Conservation (phyloP, 2,113 vertebrate species). For the Plestiodon gilberti region DNA sequence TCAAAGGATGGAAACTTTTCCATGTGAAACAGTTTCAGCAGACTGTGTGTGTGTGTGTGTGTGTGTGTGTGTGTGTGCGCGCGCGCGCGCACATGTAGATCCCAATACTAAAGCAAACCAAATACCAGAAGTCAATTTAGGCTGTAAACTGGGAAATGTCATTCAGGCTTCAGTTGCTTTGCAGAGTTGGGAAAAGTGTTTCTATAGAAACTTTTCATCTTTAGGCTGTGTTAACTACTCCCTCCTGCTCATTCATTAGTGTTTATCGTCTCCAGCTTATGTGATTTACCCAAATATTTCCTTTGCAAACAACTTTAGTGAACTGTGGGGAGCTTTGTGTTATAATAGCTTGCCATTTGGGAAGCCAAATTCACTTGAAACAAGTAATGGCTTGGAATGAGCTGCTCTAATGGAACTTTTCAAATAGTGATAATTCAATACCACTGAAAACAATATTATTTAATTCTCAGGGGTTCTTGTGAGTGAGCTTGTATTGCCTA, state of each 20-base stretch:
- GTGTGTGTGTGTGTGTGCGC: no score
- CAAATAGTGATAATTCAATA: not conserved
- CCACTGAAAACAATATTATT: conserved; percentile 21
- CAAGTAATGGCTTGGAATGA: conserved; percentile 27
- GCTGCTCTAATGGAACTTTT: not conserved
- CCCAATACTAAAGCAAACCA: conserved; percentile 47
- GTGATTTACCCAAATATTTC: conserved; percentile 2
- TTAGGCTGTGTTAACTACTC: conserved; percentile 41
- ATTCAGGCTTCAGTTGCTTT: conserved; percentile 14
- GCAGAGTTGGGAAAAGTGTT: conserved; percentile 26
- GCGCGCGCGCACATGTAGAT: no score
- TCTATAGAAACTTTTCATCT: conserved; percentile 20
- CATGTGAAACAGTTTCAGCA: conserved; percentile 29
- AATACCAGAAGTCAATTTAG: conserved; percentile 24
- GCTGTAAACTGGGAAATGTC: conserved; percentile 32
- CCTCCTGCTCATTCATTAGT: not conserved
- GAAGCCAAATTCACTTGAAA: conserved; percentile 22
- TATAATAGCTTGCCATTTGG: not conserved
- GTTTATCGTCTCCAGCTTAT: conserved; percentile 14
- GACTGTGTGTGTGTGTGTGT: no score
- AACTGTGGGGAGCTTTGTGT: conserved; percentile 9
- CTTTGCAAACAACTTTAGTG: conserved; percentile 16
- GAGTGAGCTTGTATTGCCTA: not conserved
- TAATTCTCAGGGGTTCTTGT: not conserved
- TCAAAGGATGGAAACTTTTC: conserved; percentile 60